Conservation (phyloP, 2,888 invertebrate species). For the Mesorhabditis belari region DNA sequence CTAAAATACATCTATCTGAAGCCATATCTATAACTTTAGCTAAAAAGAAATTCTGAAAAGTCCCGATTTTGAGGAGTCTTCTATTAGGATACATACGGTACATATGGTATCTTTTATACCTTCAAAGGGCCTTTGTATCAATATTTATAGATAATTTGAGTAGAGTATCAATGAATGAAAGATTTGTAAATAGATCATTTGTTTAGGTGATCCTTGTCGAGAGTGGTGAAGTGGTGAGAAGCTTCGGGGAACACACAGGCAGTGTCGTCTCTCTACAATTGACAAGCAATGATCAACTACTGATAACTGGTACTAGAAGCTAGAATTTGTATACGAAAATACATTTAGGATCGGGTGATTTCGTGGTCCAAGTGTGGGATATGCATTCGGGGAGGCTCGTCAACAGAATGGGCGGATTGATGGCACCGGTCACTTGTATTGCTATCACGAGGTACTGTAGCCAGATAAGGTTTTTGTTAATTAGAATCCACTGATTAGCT, state of each 20-base stretch:
- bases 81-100: too few species aligned
- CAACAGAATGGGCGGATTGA: constrained; percentile 56
- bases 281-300: constrained; percentile 74
- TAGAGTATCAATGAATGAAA: too few species aligned
- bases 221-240: constrained; percentile 53
- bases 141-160: constrained; percentile 3
- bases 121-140: too few species aligned
- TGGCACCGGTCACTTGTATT: constrained; percentile 67
- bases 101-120: too few species aligned
- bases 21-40: too few species aligned
- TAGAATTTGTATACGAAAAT: not conserved
- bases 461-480: too few species aligned
- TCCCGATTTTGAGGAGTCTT: too few species aligned
- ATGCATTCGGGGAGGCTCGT: constrained; percentile 50
- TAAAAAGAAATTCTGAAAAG: too few species aligned
- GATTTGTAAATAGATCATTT: not conserved
- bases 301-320: constrained; percentile 66
- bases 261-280: constrained; percentile 77
- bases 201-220: constrained; percentile 31
- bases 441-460: constrained; percentile 50
- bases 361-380: constrained; percentile 55
- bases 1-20: too few species aligned
- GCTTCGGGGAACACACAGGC: constrained; percentile 78
- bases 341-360: constrained; percentile 54
- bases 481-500: too few species aligned